Evolutionary conservation across 2,888 invertebrate genomes (phyloP), one percentile per base, ranked within the genome.

Genomic region (Drosophila colorata): DNA sequence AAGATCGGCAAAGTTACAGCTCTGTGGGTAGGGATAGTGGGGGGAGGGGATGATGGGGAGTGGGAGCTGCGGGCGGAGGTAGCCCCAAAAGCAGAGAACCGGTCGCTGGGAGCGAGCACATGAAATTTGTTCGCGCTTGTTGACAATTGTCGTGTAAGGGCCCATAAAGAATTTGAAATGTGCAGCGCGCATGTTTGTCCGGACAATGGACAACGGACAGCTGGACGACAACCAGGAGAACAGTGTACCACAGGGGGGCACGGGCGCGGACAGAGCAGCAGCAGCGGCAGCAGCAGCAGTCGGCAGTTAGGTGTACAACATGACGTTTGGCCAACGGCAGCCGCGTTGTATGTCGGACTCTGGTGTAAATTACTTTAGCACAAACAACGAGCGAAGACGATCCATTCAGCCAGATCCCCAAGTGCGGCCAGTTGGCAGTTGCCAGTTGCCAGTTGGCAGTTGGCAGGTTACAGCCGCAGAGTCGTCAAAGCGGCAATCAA

Each of bases 401-500:
- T 52, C 78, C 78, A 78, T 61, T 73, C 51, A 60, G 16, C 16
- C 31, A 25, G 37, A 37, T 48, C 52, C 38, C 18, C 52, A 53
- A 59, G 52, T 67, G 67, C 53, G 47, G 69, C 51, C 63, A 60
- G 48, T 44, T 73, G 64, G 64, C 74, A 74, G 78, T 59, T 72
- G 65, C 53, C 40, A 23, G 69, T 60, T 64, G 67, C 14, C 28
- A 47, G 59, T 69, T 61, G 63, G 14, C 58, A 71, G 73, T 57
- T 77, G 69, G 52, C 64, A 71, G 64, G 64, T 60, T 65, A 73
- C 33, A 74, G 85, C 74, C 46, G 67, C 73, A 49, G 59, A 78
- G 74, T 83, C 90, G 90, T 88, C 90, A 90, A 90, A 89, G 80
- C 69, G 73, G 86, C 88, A 82, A 90, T 89, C 89, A 90, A 89